Percentiles rank a stretch among this genome's conserved stretches.
Conservation (phyloP, 2,113 vertebrate genomes). For the Craseonycteris thonglongyai region DNA sequence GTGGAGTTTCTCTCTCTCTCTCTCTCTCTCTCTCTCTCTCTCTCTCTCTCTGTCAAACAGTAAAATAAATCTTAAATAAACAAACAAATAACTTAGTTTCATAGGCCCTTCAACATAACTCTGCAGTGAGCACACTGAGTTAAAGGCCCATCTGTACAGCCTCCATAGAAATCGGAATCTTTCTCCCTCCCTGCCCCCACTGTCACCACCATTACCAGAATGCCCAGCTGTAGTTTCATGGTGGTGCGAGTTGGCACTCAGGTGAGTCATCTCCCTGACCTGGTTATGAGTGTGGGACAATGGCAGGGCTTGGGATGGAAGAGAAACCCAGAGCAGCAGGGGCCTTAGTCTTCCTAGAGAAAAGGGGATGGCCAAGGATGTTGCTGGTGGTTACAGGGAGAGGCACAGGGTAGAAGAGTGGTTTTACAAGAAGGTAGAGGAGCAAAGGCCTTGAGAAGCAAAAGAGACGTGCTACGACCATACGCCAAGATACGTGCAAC, state of each 20-base stretch:
- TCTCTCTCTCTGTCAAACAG: too few species aligned
- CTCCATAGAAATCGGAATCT: background rate
- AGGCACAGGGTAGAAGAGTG: accelerated
- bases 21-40: too few species aligned
- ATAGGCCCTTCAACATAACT: background rate
- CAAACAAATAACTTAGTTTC: too few species aligned
- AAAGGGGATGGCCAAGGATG: background rate
- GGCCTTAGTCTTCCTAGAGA: background rate
- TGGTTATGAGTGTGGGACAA: background rate
- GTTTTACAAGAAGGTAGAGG: background rate
- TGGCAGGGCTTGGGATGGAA: background rate
- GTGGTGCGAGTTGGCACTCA: background rate
- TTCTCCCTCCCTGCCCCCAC: background rate
- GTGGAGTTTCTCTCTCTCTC: too few species aligned
- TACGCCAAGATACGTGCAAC: accelerated
- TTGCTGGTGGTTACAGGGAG: background rate
- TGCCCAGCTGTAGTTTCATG: background rate
- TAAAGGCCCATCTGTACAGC: background rate
- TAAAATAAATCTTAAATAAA: too few species aligned
- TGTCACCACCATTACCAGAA: background rate
- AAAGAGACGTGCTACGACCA: background rate
- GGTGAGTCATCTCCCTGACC: background rate
- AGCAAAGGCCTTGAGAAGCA: background rate
- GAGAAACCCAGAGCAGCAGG: background rate
- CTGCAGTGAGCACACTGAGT: background rate